Evolutionary conservation across 2,797 vertebrate genomes (phyloP).

Genomic region (Stomatorhinus walkeri): DNA sequence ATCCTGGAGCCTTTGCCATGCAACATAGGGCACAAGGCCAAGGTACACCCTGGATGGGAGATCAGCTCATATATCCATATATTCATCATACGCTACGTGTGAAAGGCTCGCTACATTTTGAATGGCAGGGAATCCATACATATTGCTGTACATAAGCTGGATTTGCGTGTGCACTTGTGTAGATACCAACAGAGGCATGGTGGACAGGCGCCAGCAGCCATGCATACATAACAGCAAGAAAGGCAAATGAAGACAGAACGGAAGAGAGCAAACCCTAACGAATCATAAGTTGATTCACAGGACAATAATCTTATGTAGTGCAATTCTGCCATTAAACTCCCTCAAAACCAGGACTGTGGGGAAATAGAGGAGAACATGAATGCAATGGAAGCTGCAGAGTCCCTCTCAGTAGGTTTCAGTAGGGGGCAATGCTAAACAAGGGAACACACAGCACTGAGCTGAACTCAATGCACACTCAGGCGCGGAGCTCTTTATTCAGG

Average conservation of each 20-base stretch:
- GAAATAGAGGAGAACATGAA: background rate
- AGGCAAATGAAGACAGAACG: background rate
- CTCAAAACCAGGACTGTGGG: background rate
- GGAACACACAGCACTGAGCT: slow-evolving; percentile 25
- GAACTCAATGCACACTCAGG: background rate
- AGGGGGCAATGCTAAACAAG: slow-evolving; percentile 65
- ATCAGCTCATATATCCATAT: background rate
- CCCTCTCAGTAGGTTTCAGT: slow-evolving; percentile 45
- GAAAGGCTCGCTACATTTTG: background rate
- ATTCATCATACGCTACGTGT: background rate
- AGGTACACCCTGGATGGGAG: background rate
- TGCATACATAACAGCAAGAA: background rate
- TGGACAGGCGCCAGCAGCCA: background rate
- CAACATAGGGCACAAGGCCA: background rate
- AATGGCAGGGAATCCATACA: background rate
- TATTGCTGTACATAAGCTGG: background rate
- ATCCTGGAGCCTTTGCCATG: background rate
- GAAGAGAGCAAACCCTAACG: background rate
- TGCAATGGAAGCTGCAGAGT: background rate
- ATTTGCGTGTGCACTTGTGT: background rate
- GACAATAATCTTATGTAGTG: background rate
- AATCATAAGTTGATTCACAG: background rate
- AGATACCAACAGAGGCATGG: background rate
- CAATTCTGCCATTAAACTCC: background rate
- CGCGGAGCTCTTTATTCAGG: background rate